Base-by-base conservation (phyloP, 1,140 invertebrate genomes). In the Muscidifurax raptorellus region DNA sequence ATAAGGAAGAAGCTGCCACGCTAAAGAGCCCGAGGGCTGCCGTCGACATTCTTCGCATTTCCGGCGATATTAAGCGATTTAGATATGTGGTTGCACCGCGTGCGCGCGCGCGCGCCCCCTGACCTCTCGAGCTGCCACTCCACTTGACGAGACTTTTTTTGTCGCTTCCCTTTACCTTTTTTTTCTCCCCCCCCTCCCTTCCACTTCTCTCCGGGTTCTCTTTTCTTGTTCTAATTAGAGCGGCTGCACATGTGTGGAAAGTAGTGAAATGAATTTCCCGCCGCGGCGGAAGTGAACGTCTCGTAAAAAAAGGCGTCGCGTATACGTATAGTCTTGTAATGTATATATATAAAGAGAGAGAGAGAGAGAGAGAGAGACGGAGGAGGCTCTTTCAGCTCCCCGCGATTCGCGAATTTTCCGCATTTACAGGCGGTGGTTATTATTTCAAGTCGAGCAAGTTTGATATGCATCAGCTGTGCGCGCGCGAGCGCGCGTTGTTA, bases 1-100 rank as follows among this genome's bases (percentile, higher is more conserved):
- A n/a, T n/a, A n/a, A n/a, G 74, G 40, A 28, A 40, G 74, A 18
- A n/a, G 36, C 72, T 25, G 72, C 52, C 52, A 18, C 28, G 25
- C 12, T 13, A 27, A 6, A 32, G 13, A 13, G n/a, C n/a, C 32
- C 22, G 44, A 25, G 72, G 15, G 32, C 71, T 72, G 28, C 71
- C 71, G 7, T 66, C 66, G 25, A 85, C 75, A 85, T 82, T 85
- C 79, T 71, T 82, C 64, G 66, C 66, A n/a, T 78, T 85, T 85
- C 80, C 84, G 84, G 80, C 64, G 30, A 77, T 72, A 85, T 82
- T 85, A 85, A 78, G 75, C 74, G 64, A 79, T 67, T 79, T 52
- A 59, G 77, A n/a, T n/a, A n/a, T 67, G 59, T 40, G 36, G 36
- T 40, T 79, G 28, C 75, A 59, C 15, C 40, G 40, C 47, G n/a